phyloP scores from a whole-genome alignment of 2,888 invertebrate genomes.

The Dromius quadrimaculatus region DNA sequence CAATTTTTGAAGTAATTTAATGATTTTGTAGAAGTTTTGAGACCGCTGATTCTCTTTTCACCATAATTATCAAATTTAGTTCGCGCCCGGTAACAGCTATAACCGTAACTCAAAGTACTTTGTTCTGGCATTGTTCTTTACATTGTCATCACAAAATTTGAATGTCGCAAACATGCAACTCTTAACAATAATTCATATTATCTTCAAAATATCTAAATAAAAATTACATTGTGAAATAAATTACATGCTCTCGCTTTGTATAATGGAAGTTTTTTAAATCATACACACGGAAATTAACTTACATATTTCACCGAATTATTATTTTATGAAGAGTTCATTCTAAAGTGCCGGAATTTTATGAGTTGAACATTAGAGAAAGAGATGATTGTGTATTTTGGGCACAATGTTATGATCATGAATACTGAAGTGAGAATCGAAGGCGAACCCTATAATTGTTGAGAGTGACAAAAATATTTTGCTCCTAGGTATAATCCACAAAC shows the following conservation, averaged over 20 bases:
- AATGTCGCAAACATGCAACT: slow-evolving; percentile 26
- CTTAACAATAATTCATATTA: slow-evolving; percentile 31
- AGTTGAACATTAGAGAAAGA: too few species aligned
- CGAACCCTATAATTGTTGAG: too few species aligned
- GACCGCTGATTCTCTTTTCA: neutral
- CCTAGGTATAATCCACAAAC: too few species aligned
- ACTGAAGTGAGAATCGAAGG: too few species aligned
- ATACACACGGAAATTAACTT: slow-evolving; percentile 20
- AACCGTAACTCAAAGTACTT: slow-evolving; percentile 28
- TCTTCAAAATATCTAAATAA: slow-evolving; percentile 40
- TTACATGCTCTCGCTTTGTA: slow-evolving; percentile 27
- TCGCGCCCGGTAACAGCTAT: neutral
- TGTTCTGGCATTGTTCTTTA: slow-evolving; percentile 17
- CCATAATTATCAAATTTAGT: slow-evolving; percentile 17
- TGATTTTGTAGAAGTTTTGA: slow-evolving; percentile 10
- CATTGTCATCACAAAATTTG: slow-evolving; percentile 35
- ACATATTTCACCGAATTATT: too few species aligned
- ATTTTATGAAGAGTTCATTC: slow-evolving; percentile 17
- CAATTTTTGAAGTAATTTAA: too few species aligned
- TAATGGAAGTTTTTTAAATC: slow-evolving; percentile 18
- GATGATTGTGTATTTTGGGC: too few species aligned
- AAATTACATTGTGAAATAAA: slow-evolving; percentile 35
- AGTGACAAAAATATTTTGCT: too few species aligned
- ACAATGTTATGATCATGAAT: too few species aligned
- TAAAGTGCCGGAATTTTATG: too few species aligned